Percentiles rank a stretch among this genome's conserved stretches.
Evolutionary conservation across 2,113 vertebrate species (phyloP).

Genomic region (Chelonoidis abingdonii): DNA sequence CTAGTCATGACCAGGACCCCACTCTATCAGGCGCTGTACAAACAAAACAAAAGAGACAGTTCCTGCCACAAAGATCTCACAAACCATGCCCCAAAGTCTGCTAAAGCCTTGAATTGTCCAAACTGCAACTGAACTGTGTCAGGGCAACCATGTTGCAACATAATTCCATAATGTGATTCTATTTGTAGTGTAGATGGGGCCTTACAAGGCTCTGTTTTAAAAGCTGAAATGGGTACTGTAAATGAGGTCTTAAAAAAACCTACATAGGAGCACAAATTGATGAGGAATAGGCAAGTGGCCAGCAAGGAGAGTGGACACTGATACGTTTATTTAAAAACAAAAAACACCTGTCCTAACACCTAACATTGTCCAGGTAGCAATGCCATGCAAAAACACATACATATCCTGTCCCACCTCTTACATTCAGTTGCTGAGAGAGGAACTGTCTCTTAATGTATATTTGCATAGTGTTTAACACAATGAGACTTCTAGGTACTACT

Average conservation of each 20-base stretch:
- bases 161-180: neutral
- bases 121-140: neutral
- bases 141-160: neutral
- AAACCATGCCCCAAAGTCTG: neutral
- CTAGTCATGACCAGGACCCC: neutral
- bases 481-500: neutral
- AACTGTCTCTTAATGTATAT: neutral
- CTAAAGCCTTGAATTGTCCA: neutral
- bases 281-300: neutral
- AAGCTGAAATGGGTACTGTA: neutral
- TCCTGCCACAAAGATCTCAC: neutral
- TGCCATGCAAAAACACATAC: neutral
- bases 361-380: neutral
- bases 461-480: neutral
- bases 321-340: neutral
- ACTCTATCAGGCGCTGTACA: neutral
- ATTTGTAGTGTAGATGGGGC: neutral
- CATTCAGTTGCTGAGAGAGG: neutral
- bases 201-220: neutral
- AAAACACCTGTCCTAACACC: neutral
- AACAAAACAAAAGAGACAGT: neutral
- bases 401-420: neutral
- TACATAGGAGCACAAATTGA: neutral
- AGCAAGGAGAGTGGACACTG: neutral
- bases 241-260: neutral